Evolutionary conservation across 2,797 vertebrate genomes (phyloP).

Genomic region (Zalophus californianus): DNA sequence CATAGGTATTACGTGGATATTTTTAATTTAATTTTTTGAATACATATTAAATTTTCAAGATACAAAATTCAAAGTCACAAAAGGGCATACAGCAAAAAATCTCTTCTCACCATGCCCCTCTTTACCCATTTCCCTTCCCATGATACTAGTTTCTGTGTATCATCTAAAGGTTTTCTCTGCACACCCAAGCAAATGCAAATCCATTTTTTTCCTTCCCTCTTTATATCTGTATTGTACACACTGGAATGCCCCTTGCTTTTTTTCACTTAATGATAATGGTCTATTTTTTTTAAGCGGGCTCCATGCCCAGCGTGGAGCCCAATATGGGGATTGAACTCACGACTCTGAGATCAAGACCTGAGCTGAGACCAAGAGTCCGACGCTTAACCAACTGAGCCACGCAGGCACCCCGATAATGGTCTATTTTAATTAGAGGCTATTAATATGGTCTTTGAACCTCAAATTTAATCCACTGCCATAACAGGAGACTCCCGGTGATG

Average conservation of each 20-base stretch:
- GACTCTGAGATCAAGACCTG: not conserved
- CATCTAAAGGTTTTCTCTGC: not conserved
- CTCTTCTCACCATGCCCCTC: not conserved
- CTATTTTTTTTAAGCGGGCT: not conserved
- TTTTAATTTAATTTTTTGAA: slow-evolving; percentile 33
- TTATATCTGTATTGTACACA: not conserved
- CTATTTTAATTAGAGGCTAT: slow-evolving; percentile 28
- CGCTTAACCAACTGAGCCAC: not conserved
- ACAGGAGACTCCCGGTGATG: not conserved
- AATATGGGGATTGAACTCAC: not conserved
- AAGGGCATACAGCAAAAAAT: not conserved
- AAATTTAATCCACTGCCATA: slow-evolving; percentile 7
- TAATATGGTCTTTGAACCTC: slow-evolving; percentile 13
- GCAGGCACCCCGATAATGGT: not conserved
- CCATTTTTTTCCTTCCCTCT: not conserved
- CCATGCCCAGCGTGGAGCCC: not conserved
- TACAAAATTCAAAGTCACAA: slow-evolving; percentile 39
- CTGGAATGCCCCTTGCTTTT: not conserved
- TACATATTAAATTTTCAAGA: not conserved
- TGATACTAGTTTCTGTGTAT: slow-evolving; percentile 5
- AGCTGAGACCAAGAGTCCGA: not conserved
- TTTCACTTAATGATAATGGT: slow-evolving; percentile 3
- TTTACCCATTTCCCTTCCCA: not conserved
- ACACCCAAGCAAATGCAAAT: not conserved
- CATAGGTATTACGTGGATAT: not conserved